phyloP scores from a whole-genome alignment of 2,113 vertebrate genomes.

The Chionodraco myersi region DNA sequence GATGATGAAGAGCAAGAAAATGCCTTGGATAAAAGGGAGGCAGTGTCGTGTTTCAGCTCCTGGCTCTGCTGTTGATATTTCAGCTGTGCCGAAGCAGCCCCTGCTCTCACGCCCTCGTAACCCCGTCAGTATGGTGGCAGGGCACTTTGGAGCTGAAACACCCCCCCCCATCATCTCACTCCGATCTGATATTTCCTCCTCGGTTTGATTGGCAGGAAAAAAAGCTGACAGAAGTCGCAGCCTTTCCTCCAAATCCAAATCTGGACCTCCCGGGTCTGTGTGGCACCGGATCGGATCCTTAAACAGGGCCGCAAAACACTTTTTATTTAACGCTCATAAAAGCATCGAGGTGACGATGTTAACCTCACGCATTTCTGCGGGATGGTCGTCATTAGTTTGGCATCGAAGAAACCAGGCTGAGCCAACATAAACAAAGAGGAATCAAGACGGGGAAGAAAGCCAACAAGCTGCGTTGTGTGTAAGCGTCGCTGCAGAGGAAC shows the following conservation, averaged over 20 bases:
- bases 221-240: not conserved
- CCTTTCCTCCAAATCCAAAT: not conserved
- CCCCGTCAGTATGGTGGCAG: conserved; percentile 62
- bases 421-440: conserved; percentile 9
- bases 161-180: not conserved
- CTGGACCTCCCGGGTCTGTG: conserved; percentile 15
- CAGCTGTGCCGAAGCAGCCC: conserved; percentile 81
- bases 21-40: conserved; percentile 46
- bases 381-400: conserved; percentile 26
- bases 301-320: too few relatives aligned
- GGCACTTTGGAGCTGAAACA: conserved; percentile 21
- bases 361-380: conserved; percentile 31
- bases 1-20: conserved; percentile 39
- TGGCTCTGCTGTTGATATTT: conserved; percentile 78
- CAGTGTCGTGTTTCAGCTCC: conserved; percentile 77
- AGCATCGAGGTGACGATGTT: not conserved
- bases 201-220: conserved; percentile 1
- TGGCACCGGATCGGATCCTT: conserved; percentile 2
- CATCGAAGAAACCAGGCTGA: not conserved
- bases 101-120: conserved; percentile 80
- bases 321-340: too few relatives aligned
- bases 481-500: conserved; percentile 23
- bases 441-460: conserved; percentile 23
- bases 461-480: conserved; percentile 21
- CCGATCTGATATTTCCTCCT: conserved; percentile 19